Conservation (phyloP, 2,113 vertebrate species). For the Ictalurus punctatus region DNA sequence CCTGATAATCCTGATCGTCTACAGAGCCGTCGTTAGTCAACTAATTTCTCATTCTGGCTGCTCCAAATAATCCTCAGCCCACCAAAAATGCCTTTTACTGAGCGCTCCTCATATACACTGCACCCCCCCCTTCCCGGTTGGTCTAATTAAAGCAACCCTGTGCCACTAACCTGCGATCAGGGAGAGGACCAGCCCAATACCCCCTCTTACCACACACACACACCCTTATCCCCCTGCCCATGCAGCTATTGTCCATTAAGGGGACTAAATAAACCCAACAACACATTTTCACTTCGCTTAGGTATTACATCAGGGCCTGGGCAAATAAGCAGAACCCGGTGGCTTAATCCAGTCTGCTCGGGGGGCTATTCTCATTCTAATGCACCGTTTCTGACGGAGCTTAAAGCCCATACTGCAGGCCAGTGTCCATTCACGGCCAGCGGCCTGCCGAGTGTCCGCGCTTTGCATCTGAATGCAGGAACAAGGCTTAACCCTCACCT, state of each 20-base stretch:
- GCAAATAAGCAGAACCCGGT: slow-evolving; percentile 59
- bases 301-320: slow-evolving; percentile 66
- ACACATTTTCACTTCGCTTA: slow-evolving; percentile 72
- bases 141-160: slow-evolving; percentile 81
- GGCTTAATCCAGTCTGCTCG: slow-evolving; percentile 70
- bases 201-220: slow-evolving; percentile 46
- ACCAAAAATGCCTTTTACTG: background rate
- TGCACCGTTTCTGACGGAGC: slow-evolving; percentile 47
- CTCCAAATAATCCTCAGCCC: slow-evolving; percentile 70
- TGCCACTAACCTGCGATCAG: slow-evolving; percentile 73
- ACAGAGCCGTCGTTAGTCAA: slow-evolving; percentile 61
- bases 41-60: slow-evolving; percentile 69
- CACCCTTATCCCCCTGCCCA: slow-evolving; percentile 52
- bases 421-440: slow-evolving; percentile 31
- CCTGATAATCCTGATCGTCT: slow-evolving; percentile 26
- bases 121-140: slow-evolving; percentile 69
- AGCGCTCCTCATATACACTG: slow-evolving; percentile 60
- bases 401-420: slow-evolving; percentile 45
- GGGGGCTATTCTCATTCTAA: slow-evolving; percentile 62
- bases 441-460: slow-evolving; percentile 24
- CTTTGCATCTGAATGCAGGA: slow-evolving; percentile 48
- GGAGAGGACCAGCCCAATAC: slow-evolving; percentile 63
- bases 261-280: slow-evolving; percentile 69
- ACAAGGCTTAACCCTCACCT: slow-evolving; percentile 58
- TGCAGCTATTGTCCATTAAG: slow-evolving; percentile 65